Conservation (phyloP, 2,113 vertebrate genomes). For the Typhlomys cinereus region DNA sequence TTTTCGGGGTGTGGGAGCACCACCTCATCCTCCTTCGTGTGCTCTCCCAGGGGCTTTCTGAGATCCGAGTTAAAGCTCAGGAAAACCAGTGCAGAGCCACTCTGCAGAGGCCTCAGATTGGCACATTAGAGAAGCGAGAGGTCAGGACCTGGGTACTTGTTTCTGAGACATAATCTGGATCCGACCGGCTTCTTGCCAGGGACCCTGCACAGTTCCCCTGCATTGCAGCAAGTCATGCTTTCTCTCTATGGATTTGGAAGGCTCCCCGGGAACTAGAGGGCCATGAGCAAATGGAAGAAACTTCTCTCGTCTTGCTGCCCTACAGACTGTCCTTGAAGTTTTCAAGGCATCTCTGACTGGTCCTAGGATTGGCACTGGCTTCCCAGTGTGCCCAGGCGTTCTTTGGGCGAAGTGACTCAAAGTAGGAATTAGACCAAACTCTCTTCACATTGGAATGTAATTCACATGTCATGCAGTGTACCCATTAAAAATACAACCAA, state of each 20-base stretch:
- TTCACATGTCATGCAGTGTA: background rate
- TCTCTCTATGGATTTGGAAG: conserved; percentile 11
- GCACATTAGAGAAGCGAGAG: background rate
- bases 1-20: background rate
- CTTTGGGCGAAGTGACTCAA: background rate
- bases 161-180: background rate
- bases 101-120: background rate
- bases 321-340: background rate
- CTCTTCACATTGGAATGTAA: background rate
- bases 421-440: background rate
- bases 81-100: background rate
- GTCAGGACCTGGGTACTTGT: background rate
- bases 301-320: background rate
- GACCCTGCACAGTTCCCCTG: conserved; percentile 41
- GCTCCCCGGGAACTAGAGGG: background rate
- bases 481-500: background rate
- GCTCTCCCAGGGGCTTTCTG: background rate
- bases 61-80: background rate
- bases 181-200: background rate
- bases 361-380: background rate
- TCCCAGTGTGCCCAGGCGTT: background rate
- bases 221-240: background rate
- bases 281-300: background rate
- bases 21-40: background rate
- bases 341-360: background rate